Conservation (phyloP, 35 echinoderm and acorn worm species). For the Ophioderma brevispina region DNA sequence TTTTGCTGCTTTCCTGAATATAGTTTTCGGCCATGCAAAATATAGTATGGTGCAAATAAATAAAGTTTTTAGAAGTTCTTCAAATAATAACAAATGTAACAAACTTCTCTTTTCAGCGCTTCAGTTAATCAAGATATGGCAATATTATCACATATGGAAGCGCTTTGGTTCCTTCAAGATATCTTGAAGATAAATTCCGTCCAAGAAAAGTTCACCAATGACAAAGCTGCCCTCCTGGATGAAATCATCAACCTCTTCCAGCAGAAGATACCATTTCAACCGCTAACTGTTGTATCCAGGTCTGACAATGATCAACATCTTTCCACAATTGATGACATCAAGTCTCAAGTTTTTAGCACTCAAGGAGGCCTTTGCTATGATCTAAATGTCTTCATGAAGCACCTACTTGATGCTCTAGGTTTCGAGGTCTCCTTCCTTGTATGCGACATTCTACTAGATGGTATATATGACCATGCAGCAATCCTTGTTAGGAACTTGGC, state of each 20-base stretch:
- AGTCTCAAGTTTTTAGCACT: neutral
- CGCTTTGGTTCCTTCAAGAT: neutral
- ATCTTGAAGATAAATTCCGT: neutral
- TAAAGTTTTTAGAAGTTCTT: too few species aligned
- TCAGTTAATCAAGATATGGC: too few species aligned
- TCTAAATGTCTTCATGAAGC: constrained; percentile 23
- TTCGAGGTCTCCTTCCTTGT: constrained; percentile 6
- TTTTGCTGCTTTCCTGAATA: too few species aligned
- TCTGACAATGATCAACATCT: neutral
- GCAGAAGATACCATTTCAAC: constrained; percentile 22
- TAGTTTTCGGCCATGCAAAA: too few species aligned
- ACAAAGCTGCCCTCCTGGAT: neutral
- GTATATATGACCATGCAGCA: neutral
- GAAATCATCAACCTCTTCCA: neutral
- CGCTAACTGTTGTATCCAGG: neutral
- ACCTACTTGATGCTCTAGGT: constrained; percentile 16
- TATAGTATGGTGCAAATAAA: too few species aligned
- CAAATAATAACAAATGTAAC: too few species aligned
- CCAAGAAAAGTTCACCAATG: neutral
- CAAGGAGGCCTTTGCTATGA: constrained; percentile 27
- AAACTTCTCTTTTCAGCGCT: too few species aligned
- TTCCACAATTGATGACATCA: constrained; percentile 20
- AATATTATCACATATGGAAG: neutral
- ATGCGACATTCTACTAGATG: neutral
- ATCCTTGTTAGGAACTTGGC: constrained; percentile 9